Evolutionary conservation across 2,113 vertebrate genomes (phyloP).

Genomic region (Varanus salvator): DNA sequence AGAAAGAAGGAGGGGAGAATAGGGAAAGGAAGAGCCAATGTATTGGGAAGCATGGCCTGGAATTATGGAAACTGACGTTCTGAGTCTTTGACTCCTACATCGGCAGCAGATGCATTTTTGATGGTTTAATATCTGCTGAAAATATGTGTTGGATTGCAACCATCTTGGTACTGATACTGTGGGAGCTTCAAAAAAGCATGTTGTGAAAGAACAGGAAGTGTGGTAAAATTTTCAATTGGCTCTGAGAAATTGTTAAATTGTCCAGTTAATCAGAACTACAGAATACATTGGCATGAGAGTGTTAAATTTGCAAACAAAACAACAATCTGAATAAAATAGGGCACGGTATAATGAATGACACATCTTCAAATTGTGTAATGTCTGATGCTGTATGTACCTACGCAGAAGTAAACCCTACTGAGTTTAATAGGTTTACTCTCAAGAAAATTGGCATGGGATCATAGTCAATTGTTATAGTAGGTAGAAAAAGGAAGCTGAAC

Average conservation of each 20-base stretch:
- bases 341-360: neutral
- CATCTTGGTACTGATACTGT: neutral
- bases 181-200: conserved; percentile 1
- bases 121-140: rapidly evolving
- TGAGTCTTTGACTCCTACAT: neutral
- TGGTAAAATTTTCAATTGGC: neutral
- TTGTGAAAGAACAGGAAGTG: neutral
- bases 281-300: no score
- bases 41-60: neutral
- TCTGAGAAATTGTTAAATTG: neutral
- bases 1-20: conserved; percentile 35
- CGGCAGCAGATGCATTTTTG: rapidly evolving
- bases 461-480: neutral
- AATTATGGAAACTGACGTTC: rapidly evolving
- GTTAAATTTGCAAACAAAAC: neutral
- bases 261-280: neutral
- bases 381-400: neutral
- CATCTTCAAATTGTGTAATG: neutral
- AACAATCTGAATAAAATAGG: neutral
- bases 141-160: neutral
- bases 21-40: conserved; percentile 60
- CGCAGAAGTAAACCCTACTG: neutral
- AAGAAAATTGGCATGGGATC: neutral
- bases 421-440: neutral
- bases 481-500: neutral